phyloP scores from a whole-genome alignment of 2,113 vertebrate genomes.

The Podarcis cretensis region DNA sequence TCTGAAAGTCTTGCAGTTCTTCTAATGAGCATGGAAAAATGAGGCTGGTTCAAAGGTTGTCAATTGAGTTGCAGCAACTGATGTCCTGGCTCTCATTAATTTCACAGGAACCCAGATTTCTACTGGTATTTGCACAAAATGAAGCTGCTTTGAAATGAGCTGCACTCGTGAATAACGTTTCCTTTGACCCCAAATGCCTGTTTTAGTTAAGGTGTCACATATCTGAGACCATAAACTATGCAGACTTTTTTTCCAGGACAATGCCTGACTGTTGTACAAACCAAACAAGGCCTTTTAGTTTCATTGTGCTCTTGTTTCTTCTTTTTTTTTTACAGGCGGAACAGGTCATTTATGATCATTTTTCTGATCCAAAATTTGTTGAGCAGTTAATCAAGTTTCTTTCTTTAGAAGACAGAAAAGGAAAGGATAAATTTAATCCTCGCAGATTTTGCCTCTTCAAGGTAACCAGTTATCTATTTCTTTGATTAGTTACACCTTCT shows the following conservation, averaged over 20 bases:
- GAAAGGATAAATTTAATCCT: constrained; percentile 98
- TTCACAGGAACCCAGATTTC: background rate
- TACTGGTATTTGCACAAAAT: no score
- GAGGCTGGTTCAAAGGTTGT: background rate
- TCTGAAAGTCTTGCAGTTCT: background rate
- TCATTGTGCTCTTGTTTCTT: background rate
- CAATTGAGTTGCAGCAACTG: no score
- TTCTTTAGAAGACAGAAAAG: constrained; percentile 97
- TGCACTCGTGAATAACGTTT: background rate
- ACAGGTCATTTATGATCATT: constrained; percentile 94
- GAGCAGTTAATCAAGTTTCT: constrained; percentile 95
- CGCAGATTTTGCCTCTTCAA: constrained; percentile 98
- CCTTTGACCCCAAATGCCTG: background rate
- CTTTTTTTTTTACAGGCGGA: constrained; percentile 81
- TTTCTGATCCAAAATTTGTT: constrained; percentile 92
- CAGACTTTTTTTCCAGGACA: background rate
- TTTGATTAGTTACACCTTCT: background rate
- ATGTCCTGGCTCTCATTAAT: background rate
- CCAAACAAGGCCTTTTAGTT: background rate
- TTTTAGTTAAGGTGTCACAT: background rate
- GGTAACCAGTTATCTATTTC: constrained; percentile 75
- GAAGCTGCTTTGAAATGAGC: background rate
- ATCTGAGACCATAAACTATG: background rate
- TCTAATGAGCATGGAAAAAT: background rate
- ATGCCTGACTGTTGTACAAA: background rate